These are phyloP conservation scores for Brachyalestes nurse DNA, from an alignment of 2,797 vertebrate species.

Conservation along the genomic window DNA sequence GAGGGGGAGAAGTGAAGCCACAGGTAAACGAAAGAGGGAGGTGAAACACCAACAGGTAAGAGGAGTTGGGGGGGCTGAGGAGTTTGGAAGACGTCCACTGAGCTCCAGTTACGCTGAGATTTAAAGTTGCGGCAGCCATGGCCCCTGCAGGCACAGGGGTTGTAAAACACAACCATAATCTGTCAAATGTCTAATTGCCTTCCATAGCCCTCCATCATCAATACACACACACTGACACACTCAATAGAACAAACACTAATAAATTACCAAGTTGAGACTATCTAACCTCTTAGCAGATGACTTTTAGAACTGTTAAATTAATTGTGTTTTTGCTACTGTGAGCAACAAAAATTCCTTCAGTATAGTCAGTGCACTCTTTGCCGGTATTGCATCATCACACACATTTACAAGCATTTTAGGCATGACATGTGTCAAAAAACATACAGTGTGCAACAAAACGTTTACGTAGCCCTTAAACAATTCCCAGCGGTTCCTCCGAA, in stretches of 20 bases:
- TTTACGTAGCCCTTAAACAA: no score
- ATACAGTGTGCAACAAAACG: neutral
- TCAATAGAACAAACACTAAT: constrained; percentile 24
- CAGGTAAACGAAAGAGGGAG: constrained; percentile 45
- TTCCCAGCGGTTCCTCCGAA: neutral
- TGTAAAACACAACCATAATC: constrained; percentile 75
- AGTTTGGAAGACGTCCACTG: constrained; percentile 64
- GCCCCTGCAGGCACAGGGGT: constrained; percentile 61
- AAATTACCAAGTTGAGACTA: constrained; percentile 25
- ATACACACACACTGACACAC: constrained; percentile 19
- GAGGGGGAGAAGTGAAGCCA: constrained; percentile 54
- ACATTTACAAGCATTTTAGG: neutral
- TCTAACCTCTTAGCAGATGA: neutral
- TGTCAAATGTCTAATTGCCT: constrained; percentile 72
- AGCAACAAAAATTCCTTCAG: no score
- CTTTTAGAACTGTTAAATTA: neutral
- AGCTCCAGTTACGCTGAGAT: constrained; percentile 87
- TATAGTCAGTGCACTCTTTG: neutral
- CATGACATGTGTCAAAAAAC: neutral
- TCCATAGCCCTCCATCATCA: constrained; percentile 55
- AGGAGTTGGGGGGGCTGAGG: constrained; percentile 62
- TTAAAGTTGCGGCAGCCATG: constrained; percentile 74
- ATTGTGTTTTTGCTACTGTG: no score
- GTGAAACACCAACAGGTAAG: constrained; percentile 32
- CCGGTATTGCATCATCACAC: neutral